phyloP scores from a whole-genome alignment of 2,797 vertebrate genomes.

The Cottoperca gobio region DNA sequence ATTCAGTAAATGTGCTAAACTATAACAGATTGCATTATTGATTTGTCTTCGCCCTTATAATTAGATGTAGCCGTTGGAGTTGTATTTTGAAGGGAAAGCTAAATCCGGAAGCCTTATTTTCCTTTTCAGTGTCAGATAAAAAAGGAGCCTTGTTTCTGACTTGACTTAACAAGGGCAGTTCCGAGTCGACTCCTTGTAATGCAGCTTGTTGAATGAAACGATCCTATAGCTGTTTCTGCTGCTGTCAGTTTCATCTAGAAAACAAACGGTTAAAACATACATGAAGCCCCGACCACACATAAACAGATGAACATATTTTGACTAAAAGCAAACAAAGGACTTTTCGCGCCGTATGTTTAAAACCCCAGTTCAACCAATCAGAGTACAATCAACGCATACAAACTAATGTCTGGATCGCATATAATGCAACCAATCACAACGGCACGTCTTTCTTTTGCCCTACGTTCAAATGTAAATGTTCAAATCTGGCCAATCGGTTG shows the following conservation, averaged over 20 bases:
- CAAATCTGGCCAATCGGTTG: conserved; percentile 55
- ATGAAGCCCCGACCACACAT: background rate
- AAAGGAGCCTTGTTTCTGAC: background rate
- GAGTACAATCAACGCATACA: fast-evolving
- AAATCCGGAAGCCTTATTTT: background rate
- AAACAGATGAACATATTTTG: background rate
- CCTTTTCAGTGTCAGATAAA: background rate
- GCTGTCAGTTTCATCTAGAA: background rate
- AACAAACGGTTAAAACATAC: conserved; percentile 13
- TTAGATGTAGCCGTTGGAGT: background rate
- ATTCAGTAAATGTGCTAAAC: background rate
- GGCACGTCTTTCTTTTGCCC: fast-evolving
- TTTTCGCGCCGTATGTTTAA: conserved; percentile 80
- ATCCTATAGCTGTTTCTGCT: background rate
- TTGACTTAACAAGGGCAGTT: background rate
- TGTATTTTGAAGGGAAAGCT: background rate
- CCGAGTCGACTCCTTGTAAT: background rate
- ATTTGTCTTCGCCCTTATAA: too few relatives aligned
- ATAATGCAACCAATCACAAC: conserved; percentile 42
- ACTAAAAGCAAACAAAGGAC: conserved; percentile 59
- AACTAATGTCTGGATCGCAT: background rate
- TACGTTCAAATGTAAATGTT: conserved; percentile 58
- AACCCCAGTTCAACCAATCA: conserved; percentile 71
- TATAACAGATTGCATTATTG: background rate
- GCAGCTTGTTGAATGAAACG: background rate